Conservation (phyloP, 2,888 invertebrate genomes). For the Tetropium fuscum region DNA sequence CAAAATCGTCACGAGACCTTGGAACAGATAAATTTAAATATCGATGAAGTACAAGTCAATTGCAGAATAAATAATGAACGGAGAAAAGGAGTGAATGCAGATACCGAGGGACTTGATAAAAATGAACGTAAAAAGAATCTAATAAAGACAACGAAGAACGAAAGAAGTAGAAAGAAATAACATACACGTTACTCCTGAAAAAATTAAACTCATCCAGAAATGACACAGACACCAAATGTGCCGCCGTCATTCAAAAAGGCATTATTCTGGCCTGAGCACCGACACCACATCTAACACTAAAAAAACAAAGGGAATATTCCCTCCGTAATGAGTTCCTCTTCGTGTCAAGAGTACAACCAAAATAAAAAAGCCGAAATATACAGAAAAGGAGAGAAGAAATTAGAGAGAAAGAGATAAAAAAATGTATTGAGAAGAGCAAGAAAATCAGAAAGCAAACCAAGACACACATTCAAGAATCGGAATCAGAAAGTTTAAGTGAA, state of each 20-base stretch:
- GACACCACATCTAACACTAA: not conserved
- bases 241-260: not conserved
- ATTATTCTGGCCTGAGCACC: not conserved
- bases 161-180: not conserved
- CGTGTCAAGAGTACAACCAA: not conserved
- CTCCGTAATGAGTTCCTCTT: not conserved
- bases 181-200: not conserved
- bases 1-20: not conserved
- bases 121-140: too few relatives aligned
- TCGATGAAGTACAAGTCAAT: not conserved
- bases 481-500: not conserved
- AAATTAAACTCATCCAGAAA: not conserved
- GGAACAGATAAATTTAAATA: not conserved
- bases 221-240: not conserved
- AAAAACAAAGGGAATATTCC: not conserved
- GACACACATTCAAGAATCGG: not conserved
- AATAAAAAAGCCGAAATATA: not conserved
- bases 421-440: not conserved
- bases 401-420: not conserved
- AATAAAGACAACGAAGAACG: not conserved
- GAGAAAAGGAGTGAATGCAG: too few relatives aligned
- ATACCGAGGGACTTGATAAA: too few relatives aligned
- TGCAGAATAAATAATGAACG: too few relatives aligned
- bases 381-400: not conserved
- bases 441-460: not conserved